Base-by-base conservation (phyloP, 1,140 invertebrate species). In the Sycophila sp. region DNA sequence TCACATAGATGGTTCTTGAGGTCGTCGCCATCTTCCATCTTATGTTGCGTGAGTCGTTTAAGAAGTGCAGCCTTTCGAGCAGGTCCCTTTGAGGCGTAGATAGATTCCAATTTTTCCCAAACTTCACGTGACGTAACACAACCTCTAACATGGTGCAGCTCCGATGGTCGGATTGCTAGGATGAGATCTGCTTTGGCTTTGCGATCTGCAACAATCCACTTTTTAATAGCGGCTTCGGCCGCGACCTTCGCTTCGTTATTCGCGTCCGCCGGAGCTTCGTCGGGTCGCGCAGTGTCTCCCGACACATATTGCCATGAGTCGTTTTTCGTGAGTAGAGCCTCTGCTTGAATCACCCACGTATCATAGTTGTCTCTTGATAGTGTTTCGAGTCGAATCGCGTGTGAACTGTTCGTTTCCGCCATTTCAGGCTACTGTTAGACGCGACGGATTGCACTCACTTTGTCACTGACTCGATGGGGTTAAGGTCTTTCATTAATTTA, bases 131-230 rank as follows among this genome's bases (percentile, higher is more conserved):
- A 76, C 11, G 72, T 78, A 1, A 30, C n/a, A 19, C 77, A 76
- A 24, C 47, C 62, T 0, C 59, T 42, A 1, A 71, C 40, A 42
- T 76, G 75, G 40, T 73, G 73, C 8, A 76, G 34, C 60, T 78
- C 72, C 0, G 70, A 69, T 11, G 75, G 68, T 22, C 51, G 49
- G 24, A 76, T 75, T 1, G 63, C 22, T n/a, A 76, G 47, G 15
- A 74, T 67, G 4, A 78, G 19, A 68, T 76, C 71, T 19, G 74
- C 69, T 47, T 69, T 77, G 4, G 74, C 71, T 38, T 76, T 77
- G 2, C 53, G 32, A 53, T 77, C 76, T 11, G 59, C 26, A 10
- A 13, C 22, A 1, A 34, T 42, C 70, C 72, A 77, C 3, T 47
- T 49, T n/a, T 0, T 13, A 11, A 36, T 24, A 17, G 40, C n/a